phyloP scores from a whole-genome alignment of 2,113 vertebrate species.

The Canis aureus region DNA sequence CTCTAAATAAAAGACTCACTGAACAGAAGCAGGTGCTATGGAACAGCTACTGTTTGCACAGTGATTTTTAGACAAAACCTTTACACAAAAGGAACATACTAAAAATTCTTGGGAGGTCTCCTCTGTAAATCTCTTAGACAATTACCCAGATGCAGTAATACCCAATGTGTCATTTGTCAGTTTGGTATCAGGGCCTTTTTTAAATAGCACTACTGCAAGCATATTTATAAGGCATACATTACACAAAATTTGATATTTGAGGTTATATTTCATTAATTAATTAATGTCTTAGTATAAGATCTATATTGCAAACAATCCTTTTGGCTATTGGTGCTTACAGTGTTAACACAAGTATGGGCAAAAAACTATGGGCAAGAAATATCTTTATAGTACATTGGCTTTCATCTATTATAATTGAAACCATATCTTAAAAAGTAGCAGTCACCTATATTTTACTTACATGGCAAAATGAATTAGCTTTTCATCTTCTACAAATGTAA shows the following conservation, averaged over 20 bases:
- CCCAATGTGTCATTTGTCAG: constrained; percentile 87
- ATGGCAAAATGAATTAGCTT: constrained; percentile 32
- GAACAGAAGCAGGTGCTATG: constrained; percentile 90
- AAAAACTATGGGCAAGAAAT: background rate
- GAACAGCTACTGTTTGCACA: constrained; percentile 88
- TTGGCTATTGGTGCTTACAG: background rate
- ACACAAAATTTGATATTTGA: background rate
- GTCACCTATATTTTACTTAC: constrained; percentile 29
- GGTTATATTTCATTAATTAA: constrained; percentile 54
- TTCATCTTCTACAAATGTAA: constrained; percentile 66
- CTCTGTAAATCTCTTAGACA: constrained; percentile 83
- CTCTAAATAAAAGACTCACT: constrained; percentile 77
- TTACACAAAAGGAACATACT: constrained; percentile 80
- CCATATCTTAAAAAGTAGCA: constrained; percentile 47
- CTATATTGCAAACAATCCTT: constrained; percentile 57
- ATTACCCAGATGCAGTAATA: constrained; percentile 87
- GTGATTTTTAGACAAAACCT: constrained; percentile 86
- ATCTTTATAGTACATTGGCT: background rate
- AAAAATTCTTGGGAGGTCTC: constrained; percentile 86
- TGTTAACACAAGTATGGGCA: background rate
- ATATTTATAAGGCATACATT: constrained; percentile 52
- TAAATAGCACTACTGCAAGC: background rate
- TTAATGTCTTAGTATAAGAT: constrained; percentile 57
- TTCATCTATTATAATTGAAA: constrained; percentile 25
- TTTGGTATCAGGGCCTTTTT: constrained; percentile 70